phyloP scores from a whole-genome alignment of 2,888 invertebrate species.

The Lydus trimaculatus region DNA sequence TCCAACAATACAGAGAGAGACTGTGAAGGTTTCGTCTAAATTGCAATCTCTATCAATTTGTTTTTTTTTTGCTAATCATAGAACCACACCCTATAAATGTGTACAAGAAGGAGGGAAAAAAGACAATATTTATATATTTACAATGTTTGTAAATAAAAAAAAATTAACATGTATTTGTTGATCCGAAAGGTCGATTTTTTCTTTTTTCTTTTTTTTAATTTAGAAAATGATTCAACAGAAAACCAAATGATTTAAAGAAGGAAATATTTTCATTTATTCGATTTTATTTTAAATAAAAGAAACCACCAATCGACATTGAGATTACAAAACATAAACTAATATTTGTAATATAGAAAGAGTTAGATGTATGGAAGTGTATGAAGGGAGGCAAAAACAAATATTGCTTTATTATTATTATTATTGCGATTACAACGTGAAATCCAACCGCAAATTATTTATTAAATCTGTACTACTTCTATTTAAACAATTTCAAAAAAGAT shows the following conservation, averaged over 20 bases:
- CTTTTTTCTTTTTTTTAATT: not conserved
- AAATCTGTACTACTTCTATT: conserved; percentile 24
- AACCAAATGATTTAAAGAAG: not conserved
- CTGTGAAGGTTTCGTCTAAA: not conserved
- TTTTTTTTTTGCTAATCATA: not conserved
- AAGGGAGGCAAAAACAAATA: not conserved
- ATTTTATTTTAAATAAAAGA: not conserved
- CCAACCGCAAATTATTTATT: conserved; percentile 30
- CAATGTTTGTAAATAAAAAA: not conserved
- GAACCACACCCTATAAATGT: not conserved
- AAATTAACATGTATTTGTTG: not conserved
- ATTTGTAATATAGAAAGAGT: not conserved
- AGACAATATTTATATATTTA: not conserved
- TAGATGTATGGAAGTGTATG: not conserved
- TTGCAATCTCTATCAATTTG: not conserved
- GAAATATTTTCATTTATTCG: not conserved
- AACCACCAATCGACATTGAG: not conserved
- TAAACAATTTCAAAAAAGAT: not conserved
- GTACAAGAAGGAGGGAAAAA: not conserved
- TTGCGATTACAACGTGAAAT: conserved; percentile 21
- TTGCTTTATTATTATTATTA: not conserved
- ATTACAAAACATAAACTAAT: not conserved
- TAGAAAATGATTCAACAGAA: conserved; percentile 2
- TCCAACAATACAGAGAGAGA: too few relatives aligned
- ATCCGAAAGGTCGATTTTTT: not conserved